Percentiles rank a stretch among this genome's conserved stretches.
phyloP scores from a whole-genome alignment of 2,797 vertebrate genomes.

The Simalia tracyae region DNA sequence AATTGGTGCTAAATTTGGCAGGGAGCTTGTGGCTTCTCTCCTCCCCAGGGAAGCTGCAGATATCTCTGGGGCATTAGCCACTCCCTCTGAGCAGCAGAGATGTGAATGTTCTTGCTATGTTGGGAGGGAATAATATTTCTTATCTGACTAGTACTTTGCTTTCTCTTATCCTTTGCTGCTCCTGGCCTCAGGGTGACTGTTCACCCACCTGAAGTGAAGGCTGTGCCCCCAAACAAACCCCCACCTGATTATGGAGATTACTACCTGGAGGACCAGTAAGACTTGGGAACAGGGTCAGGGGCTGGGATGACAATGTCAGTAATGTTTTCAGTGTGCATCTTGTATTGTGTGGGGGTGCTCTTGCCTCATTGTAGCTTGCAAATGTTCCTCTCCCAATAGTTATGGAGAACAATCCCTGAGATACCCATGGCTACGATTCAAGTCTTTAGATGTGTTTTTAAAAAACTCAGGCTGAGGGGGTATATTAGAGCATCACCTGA shows the following conservation, averaged over 20 bases:
- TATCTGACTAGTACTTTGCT: conserved; percentile 4
- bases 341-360: not conserved
- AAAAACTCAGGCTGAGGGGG: not conserved
- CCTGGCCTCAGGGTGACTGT: conserved; percentile 31
- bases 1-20: conserved; percentile 22
- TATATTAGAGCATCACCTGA: not conserved
- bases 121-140: not conserved
- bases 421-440: not conserved
- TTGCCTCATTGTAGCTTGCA: not conserved
- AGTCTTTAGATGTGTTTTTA: not conserved
- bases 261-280: conserved; percentile 29
- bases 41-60: not conserved
- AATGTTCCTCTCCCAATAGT: not conserved
- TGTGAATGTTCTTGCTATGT: not conserved
- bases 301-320: not conserved
- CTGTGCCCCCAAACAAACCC: conserved; percentile 12
- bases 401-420: no score
- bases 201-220: conserved; percentile 19
- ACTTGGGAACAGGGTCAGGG: not conserved
- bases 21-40: conserved; percentile 20
- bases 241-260: conserved; percentile 17
- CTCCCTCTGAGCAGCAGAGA: not conserved
- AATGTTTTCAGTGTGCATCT: fast-evolving
- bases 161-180: conserved; percentile 8
- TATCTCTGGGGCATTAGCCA: not conserved